Percentiles rank a stretch among this genome's conserved stretches.
These are phyloP conservation scores for Amiota communis DNA, from an alignment of 2,888 invertebrate genomes.

Conservation along the genomic window DNA sequence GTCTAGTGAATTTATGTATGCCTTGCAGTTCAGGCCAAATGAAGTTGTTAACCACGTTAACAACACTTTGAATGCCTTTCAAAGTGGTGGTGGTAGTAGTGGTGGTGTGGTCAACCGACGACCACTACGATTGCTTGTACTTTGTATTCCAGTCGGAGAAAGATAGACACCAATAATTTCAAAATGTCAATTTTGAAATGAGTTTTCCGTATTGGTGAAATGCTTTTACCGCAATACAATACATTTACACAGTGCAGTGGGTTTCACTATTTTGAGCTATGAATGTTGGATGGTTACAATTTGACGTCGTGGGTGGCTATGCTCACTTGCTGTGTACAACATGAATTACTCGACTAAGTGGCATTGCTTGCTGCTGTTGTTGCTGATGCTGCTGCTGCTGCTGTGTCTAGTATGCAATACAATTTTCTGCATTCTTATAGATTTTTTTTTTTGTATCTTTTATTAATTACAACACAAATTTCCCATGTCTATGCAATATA, in stretches of 20 bases:
- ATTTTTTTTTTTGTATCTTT: not conserved
- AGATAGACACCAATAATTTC: too few species aligned
- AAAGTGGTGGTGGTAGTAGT: too few species aligned
- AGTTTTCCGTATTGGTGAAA: not conserved
- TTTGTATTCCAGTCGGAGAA: too few species aligned
- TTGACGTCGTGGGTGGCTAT: constrained; percentile 2
- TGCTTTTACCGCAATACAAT: not conserved
- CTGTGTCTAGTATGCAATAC: too few species aligned
- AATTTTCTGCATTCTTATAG: too few species aligned
- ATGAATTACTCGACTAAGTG: constrained; percentile 15
- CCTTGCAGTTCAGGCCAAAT: constrained; percentile 57
- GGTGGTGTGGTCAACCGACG: too few species aligned
- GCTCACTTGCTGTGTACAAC: not conserved
- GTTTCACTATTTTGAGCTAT: not conserved
- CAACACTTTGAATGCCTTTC: constrained; percentile 57
- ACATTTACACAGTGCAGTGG: not conserved
- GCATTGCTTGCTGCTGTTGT: not conserved
- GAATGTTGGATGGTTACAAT: not conserved
- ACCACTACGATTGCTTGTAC: too few species aligned
- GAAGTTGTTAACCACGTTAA: constrained; percentile 72
- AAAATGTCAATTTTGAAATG: not conserved
- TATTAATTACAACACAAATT: constrained; percentile 31
- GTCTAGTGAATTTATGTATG: constrained; percentile 69
- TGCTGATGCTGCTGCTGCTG: too few species aligned
- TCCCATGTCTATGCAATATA: constrained; percentile 18